A percentile compares a stretch with the other conserved stretches of the same genome.
These are phyloP conservation scores for Coenonympha glycerion DNA, from an alignment of 2,888 invertebrate genomes.

Conservation along the genomic window DNA sequence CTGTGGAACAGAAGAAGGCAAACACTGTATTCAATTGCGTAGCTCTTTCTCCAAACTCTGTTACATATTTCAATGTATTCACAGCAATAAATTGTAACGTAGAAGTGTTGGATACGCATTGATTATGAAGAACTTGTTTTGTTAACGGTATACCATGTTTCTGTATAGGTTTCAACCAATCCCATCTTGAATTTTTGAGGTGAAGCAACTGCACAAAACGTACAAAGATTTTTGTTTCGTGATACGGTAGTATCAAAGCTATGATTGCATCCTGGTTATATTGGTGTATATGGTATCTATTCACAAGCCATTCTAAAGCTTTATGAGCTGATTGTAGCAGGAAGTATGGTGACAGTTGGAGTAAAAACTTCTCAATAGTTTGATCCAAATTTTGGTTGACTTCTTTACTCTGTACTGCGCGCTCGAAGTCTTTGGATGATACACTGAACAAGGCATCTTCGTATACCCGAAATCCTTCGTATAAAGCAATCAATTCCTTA, in stretches of 20 bases:
- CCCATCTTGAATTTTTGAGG: slow-evolving; percentile 80
- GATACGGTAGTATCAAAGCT: slow-evolving; percentile 90
- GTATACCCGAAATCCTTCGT: slow-evolving; percentile 83
- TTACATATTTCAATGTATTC: slow-evolving; percentile 62
- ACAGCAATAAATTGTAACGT: slow-evolving; percentile 53
- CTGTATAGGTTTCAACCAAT: slow-evolving; percentile 84
- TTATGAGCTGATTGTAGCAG: slow-evolving; percentile 88
- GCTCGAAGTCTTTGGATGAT: slow-evolving; percentile 85
- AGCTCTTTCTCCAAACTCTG: slow-evolving; percentile 76
- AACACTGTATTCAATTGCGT: slow-evolving; percentile 81
- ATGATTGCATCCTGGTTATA: slow-evolving; percentile 90
- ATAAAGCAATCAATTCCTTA: slow-evolving; percentile 84
- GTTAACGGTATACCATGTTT: slow-evolving; percentile 84
- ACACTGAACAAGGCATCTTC: slow-evolving; percentile 85
- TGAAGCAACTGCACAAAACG: slow-evolving; percentile 85
- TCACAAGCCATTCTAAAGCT: slow-evolving; percentile 95
- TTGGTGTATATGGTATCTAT: slow-evolving; percentile 90
- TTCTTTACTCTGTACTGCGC: slow-evolving; percentile 83
- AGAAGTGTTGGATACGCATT: slow-evolving; percentile 75
- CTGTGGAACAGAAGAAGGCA: slow-evolving; percentile 86
- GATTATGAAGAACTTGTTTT: slow-evolving; percentile 82
- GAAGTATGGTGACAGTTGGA: slow-evolving; percentile 91
- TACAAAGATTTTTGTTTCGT: slow-evolving; percentile 93
- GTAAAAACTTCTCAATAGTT: slow-evolving; percentile 85
- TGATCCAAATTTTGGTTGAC: slow-evolving; percentile 85